Evolutionary conservation across 2,888 invertebrate species (phyloP).

Genomic region (Cryptus viduatorius): DNA sequence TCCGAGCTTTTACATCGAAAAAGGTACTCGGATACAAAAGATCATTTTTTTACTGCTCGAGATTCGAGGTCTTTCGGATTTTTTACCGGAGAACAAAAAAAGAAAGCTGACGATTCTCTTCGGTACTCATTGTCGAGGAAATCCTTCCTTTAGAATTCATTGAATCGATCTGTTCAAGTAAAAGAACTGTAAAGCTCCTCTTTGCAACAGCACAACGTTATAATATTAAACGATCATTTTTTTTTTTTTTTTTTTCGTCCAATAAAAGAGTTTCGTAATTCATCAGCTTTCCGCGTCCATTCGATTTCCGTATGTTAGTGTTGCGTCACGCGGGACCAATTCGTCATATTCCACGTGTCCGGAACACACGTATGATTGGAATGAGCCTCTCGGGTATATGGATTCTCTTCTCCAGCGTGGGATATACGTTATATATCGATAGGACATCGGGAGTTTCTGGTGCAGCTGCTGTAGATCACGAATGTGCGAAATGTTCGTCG

Average conservation of each 20-base stretch:
- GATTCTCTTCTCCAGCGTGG: constrained; percentile 19
- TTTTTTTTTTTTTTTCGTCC: background rate
- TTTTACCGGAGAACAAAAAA: background rate
- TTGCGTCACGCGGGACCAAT: constrained; percentile 43
- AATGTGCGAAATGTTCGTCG: constrained; percentile 2
- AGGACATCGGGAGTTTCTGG: background rate
- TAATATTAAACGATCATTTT: background rate
- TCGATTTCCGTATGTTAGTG: background rate
- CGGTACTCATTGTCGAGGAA: background rate
- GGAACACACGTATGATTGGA: constrained; percentile 23
- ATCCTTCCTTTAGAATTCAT: background rate
- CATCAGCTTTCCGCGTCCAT: background rate
- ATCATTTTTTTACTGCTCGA: background rate
- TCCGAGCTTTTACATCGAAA: constrained; percentile 9
- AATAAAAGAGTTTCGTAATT: constrained; percentile 8
- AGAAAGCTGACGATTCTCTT: background rate
- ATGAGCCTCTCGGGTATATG: constrained; percentile 43
- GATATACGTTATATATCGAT: constrained; percentile 15
- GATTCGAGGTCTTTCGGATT: constrained; percentile 1
- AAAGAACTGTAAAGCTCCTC: too few relatives aligned
- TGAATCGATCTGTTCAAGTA: background rate
- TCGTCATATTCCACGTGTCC: constrained; percentile 44
- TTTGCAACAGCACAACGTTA: background rate
- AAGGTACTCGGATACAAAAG: constrained; percentile 2
- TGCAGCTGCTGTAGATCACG: background rate